These are phyloP conservation scores for Polyommatus icarus DNA, from an alignment of 2,888 invertebrate species.

Conservation along the genomic window DNA sequence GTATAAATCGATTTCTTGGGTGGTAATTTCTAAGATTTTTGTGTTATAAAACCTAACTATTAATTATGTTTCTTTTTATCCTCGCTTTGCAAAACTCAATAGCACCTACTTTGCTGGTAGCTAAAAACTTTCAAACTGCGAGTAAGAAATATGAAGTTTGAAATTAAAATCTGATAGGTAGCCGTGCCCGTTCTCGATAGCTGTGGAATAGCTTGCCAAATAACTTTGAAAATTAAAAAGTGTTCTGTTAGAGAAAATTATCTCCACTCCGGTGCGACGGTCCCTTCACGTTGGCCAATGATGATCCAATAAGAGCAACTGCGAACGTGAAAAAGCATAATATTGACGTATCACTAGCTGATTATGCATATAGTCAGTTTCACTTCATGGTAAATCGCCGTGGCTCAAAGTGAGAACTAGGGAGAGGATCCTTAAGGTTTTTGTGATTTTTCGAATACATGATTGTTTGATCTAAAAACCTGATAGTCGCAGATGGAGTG, in stretches of 20 bases:
- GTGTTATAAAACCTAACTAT: not conserved
- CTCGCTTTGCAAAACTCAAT: not conserved
- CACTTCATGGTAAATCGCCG: too few relatives aligned
- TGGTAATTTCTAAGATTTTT: too few relatives aligned
- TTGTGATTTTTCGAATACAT: too few relatives aligned
- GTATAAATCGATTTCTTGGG: too few relatives aligned
- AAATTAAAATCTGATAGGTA: slow-evolving; percentile 19
- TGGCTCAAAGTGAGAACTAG: too few relatives aligned
- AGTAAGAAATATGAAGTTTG: slow-evolving; percentile 22
- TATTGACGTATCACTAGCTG: too few relatives aligned
- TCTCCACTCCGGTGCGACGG: not conserved
- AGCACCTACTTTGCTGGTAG: slow-evolving; percentile 8
- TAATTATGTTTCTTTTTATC: not conserved
- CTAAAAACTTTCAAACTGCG: slow-evolving; percentile 19
- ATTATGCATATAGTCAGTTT: too few relatives aligned
- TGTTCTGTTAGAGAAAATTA: not conserved
- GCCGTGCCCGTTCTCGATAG: not conserved
- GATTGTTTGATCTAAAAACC: too few relatives aligned
- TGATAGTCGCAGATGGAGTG: too few relatives aligned
- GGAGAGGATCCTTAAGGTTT: too few relatives aligned
- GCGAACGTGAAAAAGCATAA: not conserved
- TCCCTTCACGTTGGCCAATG: too few relatives aligned
- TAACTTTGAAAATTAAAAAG: slow-evolving; percentile 17
- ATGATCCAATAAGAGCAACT: too few relatives aligned
- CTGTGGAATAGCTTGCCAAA: not conserved